phyloP scores from a whole-genome alignment of 2,113 vertebrate species.

The Cranoglanis bouderius region DNA sequence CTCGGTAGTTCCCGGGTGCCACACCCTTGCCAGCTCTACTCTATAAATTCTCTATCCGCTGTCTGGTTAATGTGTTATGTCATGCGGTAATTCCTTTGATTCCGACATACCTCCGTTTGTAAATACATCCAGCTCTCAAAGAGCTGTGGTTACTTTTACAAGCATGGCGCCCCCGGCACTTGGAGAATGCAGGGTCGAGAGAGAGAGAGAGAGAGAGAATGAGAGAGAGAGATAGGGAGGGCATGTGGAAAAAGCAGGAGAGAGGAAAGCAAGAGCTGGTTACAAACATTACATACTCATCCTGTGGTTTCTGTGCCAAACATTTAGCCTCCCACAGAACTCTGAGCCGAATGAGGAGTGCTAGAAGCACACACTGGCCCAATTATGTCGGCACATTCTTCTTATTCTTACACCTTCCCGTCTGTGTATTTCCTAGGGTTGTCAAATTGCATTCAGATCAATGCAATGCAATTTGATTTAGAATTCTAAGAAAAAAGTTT shows the following conservation, averaged over 20 bases:
- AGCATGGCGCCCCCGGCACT: conserved; percentile 86
- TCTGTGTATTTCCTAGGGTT: conserved; percentile 54
- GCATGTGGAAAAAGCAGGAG: conserved; percentile 29
- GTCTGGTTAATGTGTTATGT: conserved; percentile 99
- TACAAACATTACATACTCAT: conserved; percentile 71
- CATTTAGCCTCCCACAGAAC: conserved; percentile 64
- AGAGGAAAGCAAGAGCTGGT: conserved; percentile 43
- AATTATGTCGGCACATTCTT: conserved; percentile 71
- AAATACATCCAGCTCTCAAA: conserved; percentile 98
- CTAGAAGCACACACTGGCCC: conserved; percentile 61
- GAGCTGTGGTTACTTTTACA: conserved; percentile 94
- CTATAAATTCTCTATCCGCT: conserved; percentile 93
- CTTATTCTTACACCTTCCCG: conserved; percentile 72
- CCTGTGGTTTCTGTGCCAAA: conserved; percentile 67
- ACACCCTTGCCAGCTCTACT: conserved; percentile 80
- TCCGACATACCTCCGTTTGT: conserved; percentile 97
- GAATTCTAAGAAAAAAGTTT: not conserved
- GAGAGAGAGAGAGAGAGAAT: conserved; percentile 48
- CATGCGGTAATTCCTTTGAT: conserved; percentile 99
- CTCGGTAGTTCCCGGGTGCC: conserved; percentile 70
- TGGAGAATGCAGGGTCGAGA: conserved; percentile 75
- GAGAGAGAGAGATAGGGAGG: conserved; percentile 41
- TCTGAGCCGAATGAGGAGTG: conserved; percentile 64
- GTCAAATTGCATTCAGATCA: not conserved
- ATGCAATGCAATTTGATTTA: not conserved